Percentiles rank a stretch among this genome's conserved stretches.
Evolutionary conservation across 2,113 vertebrate species (phyloP).

Genomic region (Gasterosteus nipponicus): DNA sequence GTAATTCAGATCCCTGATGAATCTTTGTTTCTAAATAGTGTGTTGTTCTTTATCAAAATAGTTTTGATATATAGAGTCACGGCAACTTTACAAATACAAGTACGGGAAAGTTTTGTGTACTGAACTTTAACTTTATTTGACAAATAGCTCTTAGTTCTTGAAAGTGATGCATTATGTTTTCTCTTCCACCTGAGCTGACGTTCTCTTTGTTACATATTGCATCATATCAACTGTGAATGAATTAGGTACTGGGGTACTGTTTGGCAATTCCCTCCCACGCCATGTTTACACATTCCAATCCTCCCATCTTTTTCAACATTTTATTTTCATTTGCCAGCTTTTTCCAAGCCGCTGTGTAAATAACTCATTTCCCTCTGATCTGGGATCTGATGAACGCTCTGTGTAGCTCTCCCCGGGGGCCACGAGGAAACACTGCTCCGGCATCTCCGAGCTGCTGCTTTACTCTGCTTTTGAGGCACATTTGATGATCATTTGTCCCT

Average conservation of each 20-base stretch:
- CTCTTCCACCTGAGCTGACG: background rate
- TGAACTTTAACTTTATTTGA: background rate
- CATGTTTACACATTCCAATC: constrained; percentile 14
- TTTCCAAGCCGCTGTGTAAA: constrained; percentile 43
- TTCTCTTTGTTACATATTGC: background rate
- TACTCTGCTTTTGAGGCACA: constrained; percentile 27
- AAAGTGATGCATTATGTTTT: background rate
- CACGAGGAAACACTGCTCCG: constrained; percentile 21
- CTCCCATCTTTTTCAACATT: constrained; percentile 18
- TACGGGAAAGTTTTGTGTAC: background rate
- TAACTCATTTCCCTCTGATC: constrained; percentile 51
- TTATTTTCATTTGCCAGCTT: constrained; percentile 48
- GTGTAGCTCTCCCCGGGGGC: constrained; percentile 28
- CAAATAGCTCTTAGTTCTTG: background rate
- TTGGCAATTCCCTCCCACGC: background rate
- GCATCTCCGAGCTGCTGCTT: constrained; percentile 37
- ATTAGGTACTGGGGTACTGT: background rate
- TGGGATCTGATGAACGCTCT: constrained; percentile 47
- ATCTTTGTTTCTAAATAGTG: background rate
- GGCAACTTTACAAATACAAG: background rate
- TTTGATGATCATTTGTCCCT: constrained; percentile 56
- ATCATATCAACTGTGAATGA: background rate
- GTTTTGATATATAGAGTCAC: background rate
- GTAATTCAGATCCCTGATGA: background rate
- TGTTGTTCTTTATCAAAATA: background rate